phyloP scores from a whole-genome alignment of 2,113 vertebrate genomes.

The Felis chaus region DNA sequence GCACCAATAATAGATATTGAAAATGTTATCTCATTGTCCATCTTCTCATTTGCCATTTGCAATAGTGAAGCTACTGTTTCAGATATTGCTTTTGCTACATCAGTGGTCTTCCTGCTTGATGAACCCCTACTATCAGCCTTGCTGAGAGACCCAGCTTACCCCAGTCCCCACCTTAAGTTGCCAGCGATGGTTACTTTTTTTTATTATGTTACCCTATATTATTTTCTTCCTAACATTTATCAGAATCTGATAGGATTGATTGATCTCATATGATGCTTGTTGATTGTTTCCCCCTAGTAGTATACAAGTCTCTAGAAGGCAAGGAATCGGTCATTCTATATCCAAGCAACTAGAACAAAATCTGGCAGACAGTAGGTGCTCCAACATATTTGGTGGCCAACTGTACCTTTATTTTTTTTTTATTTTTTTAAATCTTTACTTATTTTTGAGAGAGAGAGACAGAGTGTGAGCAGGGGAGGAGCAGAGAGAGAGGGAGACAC shows the following conservation, averaged over 20 bases:
- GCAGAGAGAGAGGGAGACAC: no score
- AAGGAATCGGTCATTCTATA: neutral
- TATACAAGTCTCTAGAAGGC: neutral
- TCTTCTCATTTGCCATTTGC: constrained; percentile 28
- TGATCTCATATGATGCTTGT: neutral
- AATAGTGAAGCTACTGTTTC: neutral
- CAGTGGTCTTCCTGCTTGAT: neutral
- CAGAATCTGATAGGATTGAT: neutral
- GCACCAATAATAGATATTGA: neutral
- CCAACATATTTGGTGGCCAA: neutral
- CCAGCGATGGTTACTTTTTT: neutral
- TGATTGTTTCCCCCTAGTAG: neutral
- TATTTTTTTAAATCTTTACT: no score
- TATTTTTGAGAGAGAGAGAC: no score
- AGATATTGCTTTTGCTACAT: neutral
- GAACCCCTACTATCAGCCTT: neutral
- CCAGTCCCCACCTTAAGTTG: neutral
- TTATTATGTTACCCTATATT: neutral
- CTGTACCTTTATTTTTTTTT: neutral
- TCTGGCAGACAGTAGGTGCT: neutral
- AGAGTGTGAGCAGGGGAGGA: no score
- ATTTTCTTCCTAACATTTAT: constrained; percentile 31
- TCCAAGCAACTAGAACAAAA: neutral
- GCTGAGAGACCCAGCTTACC: neutral
- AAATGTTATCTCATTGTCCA: neutral